Conservation (phyloP, 2,113 vertebrate genomes). For the Scomber colias region DNA sequence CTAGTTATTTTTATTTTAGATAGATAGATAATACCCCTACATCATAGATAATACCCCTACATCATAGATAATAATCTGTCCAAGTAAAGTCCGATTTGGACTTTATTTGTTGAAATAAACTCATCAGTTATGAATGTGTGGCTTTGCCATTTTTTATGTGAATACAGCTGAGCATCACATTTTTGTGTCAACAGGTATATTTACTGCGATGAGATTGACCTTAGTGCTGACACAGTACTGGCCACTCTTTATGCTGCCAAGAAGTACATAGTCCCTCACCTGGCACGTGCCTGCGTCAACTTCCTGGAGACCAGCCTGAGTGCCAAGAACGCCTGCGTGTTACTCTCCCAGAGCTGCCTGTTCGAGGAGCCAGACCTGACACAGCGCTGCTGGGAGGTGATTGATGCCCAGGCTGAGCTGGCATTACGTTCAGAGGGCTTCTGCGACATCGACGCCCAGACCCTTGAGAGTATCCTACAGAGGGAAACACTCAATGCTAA, state of each 20-base stretch:
- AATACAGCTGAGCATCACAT: conserved; percentile 7
- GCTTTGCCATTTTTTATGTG: not conserved
- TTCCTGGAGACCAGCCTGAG: conserved; percentile 98
- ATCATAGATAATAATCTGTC: too few species aligned
- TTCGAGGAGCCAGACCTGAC: conserved; percentile 98
- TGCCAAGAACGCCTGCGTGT: conserved; percentile 96
- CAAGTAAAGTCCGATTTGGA: too few species aligned
- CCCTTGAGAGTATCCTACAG: conserved; percentile 95
- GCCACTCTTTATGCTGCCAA: conserved; percentile 98
- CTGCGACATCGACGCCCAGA: conserved; percentile 97
- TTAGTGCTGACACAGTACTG: conserved; percentile 96
- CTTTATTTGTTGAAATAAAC: too few species aligned
- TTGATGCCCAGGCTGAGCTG: conserved; percentile 96
- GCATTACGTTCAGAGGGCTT: conserved; percentile 97
- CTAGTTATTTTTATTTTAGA: too few species aligned
- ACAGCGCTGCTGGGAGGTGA: conserved; percentile 99
- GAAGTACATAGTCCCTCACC: conserved; percentile 98
- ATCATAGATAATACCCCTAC: too few species aligned
- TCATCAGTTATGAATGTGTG: too few species aligned
- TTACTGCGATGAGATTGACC: conserved; percentile 97
- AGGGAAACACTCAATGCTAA: conserved; percentile 98
- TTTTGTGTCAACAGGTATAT: conserved; percentile 89
- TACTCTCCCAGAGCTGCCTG: conserved; percentile 97
- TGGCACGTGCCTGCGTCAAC: conserved; percentile 96
- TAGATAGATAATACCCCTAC: too few species aligned